These are phyloP conservation scores for Falcaria lacertinaria DNA, from an alignment of 2,888 invertebrate genomes.

Conservation along the genomic window DNA sequence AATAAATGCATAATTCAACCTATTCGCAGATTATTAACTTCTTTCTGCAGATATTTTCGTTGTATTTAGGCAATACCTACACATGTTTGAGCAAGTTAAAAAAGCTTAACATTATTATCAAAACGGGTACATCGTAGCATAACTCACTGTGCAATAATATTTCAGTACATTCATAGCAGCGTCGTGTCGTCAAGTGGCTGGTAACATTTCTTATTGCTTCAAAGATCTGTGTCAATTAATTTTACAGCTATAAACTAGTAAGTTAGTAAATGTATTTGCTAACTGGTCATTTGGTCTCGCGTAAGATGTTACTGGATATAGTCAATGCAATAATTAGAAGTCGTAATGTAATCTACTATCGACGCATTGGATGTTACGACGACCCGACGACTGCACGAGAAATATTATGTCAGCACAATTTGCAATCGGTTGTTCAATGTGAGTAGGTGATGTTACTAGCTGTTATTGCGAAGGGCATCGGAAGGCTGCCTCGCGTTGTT, in stretches of 20 bases:
- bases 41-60: too few relatives aligned
- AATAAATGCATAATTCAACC: neutral
- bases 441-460: constrained; percentile 25
- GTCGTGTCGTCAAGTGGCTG: neutral
- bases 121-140: neutral
- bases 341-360: too few relatives aligned
- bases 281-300: neutral
- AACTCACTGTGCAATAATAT: neutral
- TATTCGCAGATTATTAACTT: too few relatives aligned
- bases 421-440: too few relatives aligned
- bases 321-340: too few relatives aligned
- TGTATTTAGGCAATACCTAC: too few relatives aligned
- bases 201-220: neutral
- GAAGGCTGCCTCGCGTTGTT: constrained; percentile 16
- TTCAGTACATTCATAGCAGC: neutral
- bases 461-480: constrained; percentile 25
- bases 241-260: neutral
- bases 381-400: too few relatives aligned
- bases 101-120: neutral
- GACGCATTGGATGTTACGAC: too few relatives aligned
- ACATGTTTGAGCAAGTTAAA: too few relatives aligned
- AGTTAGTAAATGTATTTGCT: constrained; percentile 5
- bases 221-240: neutral
- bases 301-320: neutral
- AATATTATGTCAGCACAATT: too few relatives aligned